Evolutionary conservation across 2,888 invertebrate species (phyloP).

Genomic region (Plutella xylostella): DNA sequence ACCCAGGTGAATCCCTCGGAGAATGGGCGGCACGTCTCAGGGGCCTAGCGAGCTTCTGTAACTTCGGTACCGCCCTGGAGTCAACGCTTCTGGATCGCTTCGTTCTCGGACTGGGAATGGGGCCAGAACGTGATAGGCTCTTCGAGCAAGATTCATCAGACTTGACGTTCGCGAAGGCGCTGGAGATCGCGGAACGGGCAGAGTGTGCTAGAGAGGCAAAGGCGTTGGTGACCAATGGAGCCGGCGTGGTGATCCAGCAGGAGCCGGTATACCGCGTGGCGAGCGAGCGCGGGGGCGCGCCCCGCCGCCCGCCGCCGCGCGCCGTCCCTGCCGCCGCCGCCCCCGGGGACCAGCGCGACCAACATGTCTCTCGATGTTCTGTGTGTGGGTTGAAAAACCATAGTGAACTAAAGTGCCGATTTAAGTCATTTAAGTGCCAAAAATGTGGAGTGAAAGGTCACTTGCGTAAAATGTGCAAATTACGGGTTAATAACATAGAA

Average conservation of each 20-base stretch:
- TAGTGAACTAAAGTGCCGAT: conserved; percentile 14
- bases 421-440: conserved; percentile 15
- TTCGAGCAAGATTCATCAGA: conserved; percentile 10
- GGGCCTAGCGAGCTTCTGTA: no score
- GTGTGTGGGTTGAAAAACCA: conserved; percentile 18
- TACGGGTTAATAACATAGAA: conserved; percentile 8
- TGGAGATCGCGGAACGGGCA: conserved; percentile 15
- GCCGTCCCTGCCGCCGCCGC: background rate
- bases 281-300: background rate
- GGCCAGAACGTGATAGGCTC: conserved; percentile 15
- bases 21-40: no score
- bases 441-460: conserved; percentile 20
- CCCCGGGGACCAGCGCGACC: background rate
- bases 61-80: no score
- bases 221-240: background rate
- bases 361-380: conserved; percentile 2
- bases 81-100: conserved; percentile 35
- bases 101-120: conserved; percentile 40
- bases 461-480: conserved; percentile 19
- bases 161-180: conserved; percentile 12
- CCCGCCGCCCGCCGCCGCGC: background rate
- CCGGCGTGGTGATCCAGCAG: conserved; percentile 9
- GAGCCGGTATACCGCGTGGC: conserved; percentile 14
- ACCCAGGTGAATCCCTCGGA: no score
- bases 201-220: conserved; percentile 8